Evolutionary conservation across 2,113 vertebrate genomes (phyloP), one percentile per base, ranked within the genome.

Genomic region (Eubucco bourcierii): DNA sequence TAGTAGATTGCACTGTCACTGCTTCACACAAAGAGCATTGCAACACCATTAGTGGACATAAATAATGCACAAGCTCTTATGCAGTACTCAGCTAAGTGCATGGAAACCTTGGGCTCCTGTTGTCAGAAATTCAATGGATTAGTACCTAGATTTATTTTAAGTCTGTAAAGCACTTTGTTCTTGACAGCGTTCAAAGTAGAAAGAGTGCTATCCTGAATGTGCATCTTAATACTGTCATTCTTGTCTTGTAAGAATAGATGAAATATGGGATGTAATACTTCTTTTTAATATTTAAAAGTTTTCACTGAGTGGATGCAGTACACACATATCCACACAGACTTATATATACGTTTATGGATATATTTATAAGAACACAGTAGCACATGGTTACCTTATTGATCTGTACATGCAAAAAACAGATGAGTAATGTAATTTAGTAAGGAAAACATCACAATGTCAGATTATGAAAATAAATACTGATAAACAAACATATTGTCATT

Each of bases 41-140:
- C 98, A 98, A 98, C 98, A 97, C 99, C 99, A 99, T 99, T 99
- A 99, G 98, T 98, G 98, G 97, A 96, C 98, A 99, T 99, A 99
- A 99, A 99, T 99, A 99, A 99, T 99, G 99, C 98, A 99, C 97
- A 98, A 97, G 97, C 97, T 97, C 97, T 98, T 98, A 98, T 98
- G 98, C 98, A 98, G 98, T 98, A 98, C 98, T 99, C 98, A 98
- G 98, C 98, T 99, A 99, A 99, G 98, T 99, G 99, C 98, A 98
- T 98, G 98, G 98, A 99, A 99, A 99, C 98, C 98, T 99, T 98
- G 98, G 98, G 98, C 98, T 99, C 98, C 98, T 98, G 98, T 98
- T 99, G 99, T 99, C 98, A 98, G 98, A 98, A 98, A 99, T 98
- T 99, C 98, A 98, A 98, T 99, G 99, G 99, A 99, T 99, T 99